These are phyloP conservation scores for Pantherophis alleghaniensis DNA, from an alignment of 2,797 vertebrate genomes.

Conservation along the genomic window DNA sequence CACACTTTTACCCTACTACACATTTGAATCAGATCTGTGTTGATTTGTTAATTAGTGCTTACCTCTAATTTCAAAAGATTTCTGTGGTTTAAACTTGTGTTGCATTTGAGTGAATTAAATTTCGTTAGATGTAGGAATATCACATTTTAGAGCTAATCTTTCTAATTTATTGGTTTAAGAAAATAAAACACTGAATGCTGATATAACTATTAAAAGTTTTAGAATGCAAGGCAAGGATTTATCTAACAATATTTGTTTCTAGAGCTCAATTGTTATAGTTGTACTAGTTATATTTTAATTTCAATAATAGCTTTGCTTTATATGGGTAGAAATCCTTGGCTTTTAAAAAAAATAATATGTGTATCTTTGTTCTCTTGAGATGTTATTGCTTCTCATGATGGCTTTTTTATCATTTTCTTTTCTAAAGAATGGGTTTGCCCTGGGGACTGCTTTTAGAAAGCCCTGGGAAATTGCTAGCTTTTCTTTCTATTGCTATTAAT, in stretches of 20 bases:
- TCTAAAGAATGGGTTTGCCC: constrained; percentile 17
- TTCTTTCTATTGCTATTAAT: constrained; percentile 22
- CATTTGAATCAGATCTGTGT: background rate
- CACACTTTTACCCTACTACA: background rate
- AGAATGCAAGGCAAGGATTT: background rate
- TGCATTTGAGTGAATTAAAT: background rate
- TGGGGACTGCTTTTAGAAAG: constrained; percentile 14
- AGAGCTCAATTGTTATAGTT: background rate
- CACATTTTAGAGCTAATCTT: background rate
- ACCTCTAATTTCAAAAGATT: background rate
- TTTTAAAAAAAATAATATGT: background rate
- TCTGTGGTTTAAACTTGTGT: background rate
- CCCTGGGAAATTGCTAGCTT: constrained; percentile 10
- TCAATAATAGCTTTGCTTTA: background rate
- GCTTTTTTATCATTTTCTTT: background rate
- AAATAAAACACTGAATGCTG: background rate
- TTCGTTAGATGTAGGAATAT: background rate
- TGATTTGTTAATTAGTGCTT: background rate
- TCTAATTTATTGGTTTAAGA: background rate
- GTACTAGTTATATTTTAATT: background rate
- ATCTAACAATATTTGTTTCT: background rate
- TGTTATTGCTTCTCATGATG: constrained; percentile 16
- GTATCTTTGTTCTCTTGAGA: constrained; percentile 12
- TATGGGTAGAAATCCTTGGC: background rate
- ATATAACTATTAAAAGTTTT: background rate